Evolutionary conservation across 2,888 invertebrate species (phyloP).

Genomic region (Nipponacmea schrenckii): DNA sequence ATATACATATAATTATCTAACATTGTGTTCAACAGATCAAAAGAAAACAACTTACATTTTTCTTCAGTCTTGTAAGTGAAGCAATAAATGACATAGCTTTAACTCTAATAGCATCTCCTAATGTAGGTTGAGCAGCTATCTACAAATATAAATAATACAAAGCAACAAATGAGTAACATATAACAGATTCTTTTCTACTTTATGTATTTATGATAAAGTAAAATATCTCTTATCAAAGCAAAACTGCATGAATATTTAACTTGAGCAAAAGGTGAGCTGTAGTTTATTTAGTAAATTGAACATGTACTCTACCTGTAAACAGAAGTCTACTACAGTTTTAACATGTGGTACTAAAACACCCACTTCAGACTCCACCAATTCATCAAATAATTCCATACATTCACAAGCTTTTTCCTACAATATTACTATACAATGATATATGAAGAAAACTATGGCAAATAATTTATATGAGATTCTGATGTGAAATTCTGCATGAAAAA

Average conservation of each 20-base stretch:
- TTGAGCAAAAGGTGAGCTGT: too few relatives aligned
- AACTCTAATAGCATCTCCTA: conserved; percentile 75
- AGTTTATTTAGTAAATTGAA: too few relatives aligned
- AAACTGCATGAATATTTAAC: too few relatives aligned
- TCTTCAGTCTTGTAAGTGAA: conserved; percentile 77
- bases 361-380: conserved; percentile 74
- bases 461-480: background rate
- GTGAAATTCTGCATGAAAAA: background rate
- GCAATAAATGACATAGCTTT: conserved; percentile 78
- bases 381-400: conserved; percentile 76
- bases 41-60: conserved; percentile 72
- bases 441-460: background rate
- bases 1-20: too few relatives aligned
- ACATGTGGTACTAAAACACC: conserved; percentile 75
- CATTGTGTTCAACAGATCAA: too few relatives aligned
- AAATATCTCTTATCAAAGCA: too few relatives aligned
- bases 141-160: conserved; percentile 27
- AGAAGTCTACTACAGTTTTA: conserved; percentile 75
- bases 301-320: conserved; percentile 70
- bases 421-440: conserved; percentile 9
- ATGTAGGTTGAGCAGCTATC: conserved; percentile 72
- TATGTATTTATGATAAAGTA: background rate
- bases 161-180: background rate
- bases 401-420: conserved; percentile 74
- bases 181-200: background rate